Evolutionary conservation across 2,888 invertebrate genomes (phyloP), one percentile per base, ranked within the genome.

Genomic region (Melieria picta): DNA sequence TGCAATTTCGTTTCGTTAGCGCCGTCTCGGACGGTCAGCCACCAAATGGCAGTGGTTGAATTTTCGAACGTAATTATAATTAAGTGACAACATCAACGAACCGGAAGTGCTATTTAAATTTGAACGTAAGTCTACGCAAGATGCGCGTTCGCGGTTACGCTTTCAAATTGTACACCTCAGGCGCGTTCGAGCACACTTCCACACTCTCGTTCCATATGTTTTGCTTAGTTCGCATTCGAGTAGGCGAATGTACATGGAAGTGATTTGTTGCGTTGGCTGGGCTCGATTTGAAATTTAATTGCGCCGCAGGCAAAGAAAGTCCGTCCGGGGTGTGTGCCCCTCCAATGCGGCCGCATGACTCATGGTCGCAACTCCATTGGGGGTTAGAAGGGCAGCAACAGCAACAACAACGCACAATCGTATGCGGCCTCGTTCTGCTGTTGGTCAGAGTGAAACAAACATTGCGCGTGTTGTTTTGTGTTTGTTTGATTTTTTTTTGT

Each of bases 281-380:
- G 30, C 30, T 30, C 30, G 30, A 64, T 52, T 64, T 52, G 16
- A 64, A 64, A 48, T 50, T 50, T 52, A 64, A 64, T 64, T 64
- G 64, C 64, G 52, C 64, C 64, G 11, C 6, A 50, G 52, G 64
- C 50, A 52, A 52, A 42, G 4, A 50, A 42, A 9, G 52, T 64
- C 50, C 42, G 52, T 48, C 11, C 11, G 46, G 46, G 13, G 43
- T 7, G 16, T 11, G 45, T 13, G 45, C 43, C 45, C 61, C 11
- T 13, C 13, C 3, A 6, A 11, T 5, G 52, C 52, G 13, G 13
- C 4, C 52, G 67, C 60, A 50, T 67, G 60, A 67, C 52, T 67
- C 67, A 61, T 52, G 13, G 30, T 42, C n/a, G 58, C 50, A 67
- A 67, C 50, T 67, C 16, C 60, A 52, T 45, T 61, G 60, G 67